Percentiles rank a stretch among this genome's conserved stretches.
Evolutionary conservation across 2,797 vertebrate species (phyloP).

Genomic region (Botia kubotai): DNA sequence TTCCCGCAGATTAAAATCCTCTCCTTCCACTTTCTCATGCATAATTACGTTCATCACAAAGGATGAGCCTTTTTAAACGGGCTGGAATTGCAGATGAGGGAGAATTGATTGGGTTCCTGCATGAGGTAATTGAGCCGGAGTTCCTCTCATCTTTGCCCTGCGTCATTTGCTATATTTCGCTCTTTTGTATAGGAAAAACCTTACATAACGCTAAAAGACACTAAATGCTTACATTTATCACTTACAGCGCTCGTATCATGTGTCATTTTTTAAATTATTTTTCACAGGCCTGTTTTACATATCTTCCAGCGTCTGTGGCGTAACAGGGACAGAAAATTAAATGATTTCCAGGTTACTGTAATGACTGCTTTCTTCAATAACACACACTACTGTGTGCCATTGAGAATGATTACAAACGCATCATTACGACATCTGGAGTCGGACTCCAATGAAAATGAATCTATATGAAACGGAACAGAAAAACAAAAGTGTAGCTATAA

Average conservation of each 20-base stretch:
- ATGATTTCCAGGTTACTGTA: neutral
- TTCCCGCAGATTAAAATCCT: conserved; percentile 45
- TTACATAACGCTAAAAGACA: conserved; percentile 7
- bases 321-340: neutral
- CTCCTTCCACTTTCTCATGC: conserved; percentile 42
- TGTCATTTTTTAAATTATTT: neutral
- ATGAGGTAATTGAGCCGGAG: conserved; percentile 65
- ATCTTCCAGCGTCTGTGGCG: neutral
- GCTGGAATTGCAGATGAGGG: conserved; percentile 70
- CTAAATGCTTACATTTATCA: conserved; percentile 20
- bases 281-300: neutral
- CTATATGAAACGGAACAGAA: too few relatives aligned
- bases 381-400: neutral
- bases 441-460: too few relatives aligned
- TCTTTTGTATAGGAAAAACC: conserved; percentile 54
- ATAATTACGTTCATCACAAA: conserved; percentile 70
- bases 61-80: conserved; percentile 55
- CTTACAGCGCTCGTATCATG: neutral
- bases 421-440: neutral
- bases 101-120: conserved; percentile 67
- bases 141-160: conserved; percentile 31
- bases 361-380: neutral
- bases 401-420: neutral
- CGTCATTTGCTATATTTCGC: conserved; percentile 35
- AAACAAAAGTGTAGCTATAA: too few relatives aligned